phyloP scores from a whole-genome alignment of 2,797 vertebrate species.

The Babyrousa celebensis region DNA sequence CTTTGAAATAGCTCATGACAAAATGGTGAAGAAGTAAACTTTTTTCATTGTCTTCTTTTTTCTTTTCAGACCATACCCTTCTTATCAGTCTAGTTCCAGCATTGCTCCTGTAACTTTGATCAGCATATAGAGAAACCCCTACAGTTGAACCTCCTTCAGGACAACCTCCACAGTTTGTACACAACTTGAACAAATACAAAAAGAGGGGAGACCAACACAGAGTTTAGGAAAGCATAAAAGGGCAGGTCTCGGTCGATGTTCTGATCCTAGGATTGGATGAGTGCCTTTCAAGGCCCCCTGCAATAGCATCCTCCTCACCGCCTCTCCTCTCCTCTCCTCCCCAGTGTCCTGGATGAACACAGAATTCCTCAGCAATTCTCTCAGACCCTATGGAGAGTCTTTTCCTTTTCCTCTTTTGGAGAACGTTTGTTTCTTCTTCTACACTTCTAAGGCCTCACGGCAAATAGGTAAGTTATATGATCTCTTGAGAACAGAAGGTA shows the following conservation, averaged over 20 bases:
- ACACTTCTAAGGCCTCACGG: slow-evolving; percentile 34
- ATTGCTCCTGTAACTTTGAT: neutral
- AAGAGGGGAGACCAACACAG: neutral
- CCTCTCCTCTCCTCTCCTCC: neutral
- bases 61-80: neutral
- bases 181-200: neutral
- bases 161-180: neutral
- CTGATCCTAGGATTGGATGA: neutral
- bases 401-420: slow-evolving; percentile 23
- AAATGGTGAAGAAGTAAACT: neutral
- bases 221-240: neutral
- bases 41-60: neutral
- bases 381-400: neutral
- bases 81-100: neutral
- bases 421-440: neutral
- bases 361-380: slow-evolving; percentile 10
- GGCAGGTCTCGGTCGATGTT: neutral
- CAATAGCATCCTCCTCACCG: neutral
- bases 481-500: slow-evolving; percentile 33
- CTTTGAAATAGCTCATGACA: slow-evolving; percentile 5
- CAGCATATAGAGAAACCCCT: neutral
- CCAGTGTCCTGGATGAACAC: neutral
- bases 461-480: slow-evolving; percentile 60
- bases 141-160: neutral
- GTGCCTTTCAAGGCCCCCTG: neutral